These are phyloP conservation scores for Dorcus hopei DNA, from an alignment of 2,888 invertebrate species.

Conservation along the genomic window DNA sequence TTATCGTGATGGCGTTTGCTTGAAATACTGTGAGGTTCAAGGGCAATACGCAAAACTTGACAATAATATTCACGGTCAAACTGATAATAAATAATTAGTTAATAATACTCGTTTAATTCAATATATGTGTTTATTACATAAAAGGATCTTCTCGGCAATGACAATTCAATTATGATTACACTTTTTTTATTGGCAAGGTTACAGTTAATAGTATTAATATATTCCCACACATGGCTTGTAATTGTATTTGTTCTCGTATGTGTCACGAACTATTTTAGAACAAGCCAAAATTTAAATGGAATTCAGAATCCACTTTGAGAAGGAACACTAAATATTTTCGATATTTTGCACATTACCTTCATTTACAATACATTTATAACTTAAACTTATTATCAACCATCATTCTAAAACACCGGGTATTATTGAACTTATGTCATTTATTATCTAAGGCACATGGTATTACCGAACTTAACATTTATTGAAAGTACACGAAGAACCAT, in stretches of 20 bases:
- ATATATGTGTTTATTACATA: constrained; percentile 39
- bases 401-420: no score
- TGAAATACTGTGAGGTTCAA: constrained; percentile 21
- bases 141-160: constrained; percentile 23
- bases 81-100: constrained; percentile 45
- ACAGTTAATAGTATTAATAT: constrained; percentile 6
- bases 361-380: no score
- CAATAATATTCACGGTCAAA: constrained; percentile 45
- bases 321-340: no score
- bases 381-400: no score
- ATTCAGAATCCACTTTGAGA: no score
- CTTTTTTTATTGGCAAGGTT: constrained; percentile 18
- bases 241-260: background rate
- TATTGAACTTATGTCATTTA: no score
- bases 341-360: no score
- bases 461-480: no score
- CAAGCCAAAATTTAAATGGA: no score
- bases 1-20: background rate
- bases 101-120: constrained; percentile 41
- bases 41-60: constrained; percentile 24
- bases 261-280: no score
- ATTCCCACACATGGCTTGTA: background rate
- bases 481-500: no score
- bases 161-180: constrained; percentile 14
- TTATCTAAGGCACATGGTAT: no score